Base-by-base conservation (phyloP, 2,888 invertebrate genomes). In the Gerris lacustris region DNA sequence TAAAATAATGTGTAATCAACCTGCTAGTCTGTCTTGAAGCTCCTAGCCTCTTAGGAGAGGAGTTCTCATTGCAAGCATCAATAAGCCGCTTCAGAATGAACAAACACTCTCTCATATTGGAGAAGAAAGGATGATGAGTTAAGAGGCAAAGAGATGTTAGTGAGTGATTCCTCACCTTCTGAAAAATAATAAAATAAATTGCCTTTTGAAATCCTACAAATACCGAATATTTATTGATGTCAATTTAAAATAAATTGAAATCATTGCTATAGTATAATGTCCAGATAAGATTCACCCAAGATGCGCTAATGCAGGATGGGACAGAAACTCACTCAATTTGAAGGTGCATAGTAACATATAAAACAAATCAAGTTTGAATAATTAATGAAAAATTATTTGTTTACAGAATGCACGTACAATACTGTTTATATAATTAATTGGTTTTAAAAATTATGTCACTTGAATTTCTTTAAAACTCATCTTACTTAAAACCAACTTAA, bases 121-220 rank as follows among this genome's bases (percentile, higher is more conserved):
- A 92, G 83, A 99, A 96, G 83, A 99, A 99, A 62, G 98, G 97
- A 84, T 99, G 98, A 85, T 99, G 99, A 74, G 97, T 97, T 71
- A 99, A 86, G 76, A 99, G 87, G 83, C 99, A 99, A 71, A 99
- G 84, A 68, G 98, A 97, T 63, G 99, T 99, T 76, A 99, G 83
- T 15, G 97, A 96, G 81, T 96, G 94, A 82, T 93, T 96, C 77
- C 94, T 86, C 76, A 92, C 84, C 77, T 91, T 87, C 87, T 90
- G 86, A 64, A 84, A 85, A 76, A 78, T 79, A 76, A 77, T 67
- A 63, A 68, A 69, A 66, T 64, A 68, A 15, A 62, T 62, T 62
- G 11, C n/a, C n/a, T 62, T 62, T 62, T 62, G 31, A 31, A 31
- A 31, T 31, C 31, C 31, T 31, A 31, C 31, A 31, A 31, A 31